Evolutionary conservation across 2,888 invertebrate genomes (phyloP).

Genomic region (Congeria kusceri): DNA sequence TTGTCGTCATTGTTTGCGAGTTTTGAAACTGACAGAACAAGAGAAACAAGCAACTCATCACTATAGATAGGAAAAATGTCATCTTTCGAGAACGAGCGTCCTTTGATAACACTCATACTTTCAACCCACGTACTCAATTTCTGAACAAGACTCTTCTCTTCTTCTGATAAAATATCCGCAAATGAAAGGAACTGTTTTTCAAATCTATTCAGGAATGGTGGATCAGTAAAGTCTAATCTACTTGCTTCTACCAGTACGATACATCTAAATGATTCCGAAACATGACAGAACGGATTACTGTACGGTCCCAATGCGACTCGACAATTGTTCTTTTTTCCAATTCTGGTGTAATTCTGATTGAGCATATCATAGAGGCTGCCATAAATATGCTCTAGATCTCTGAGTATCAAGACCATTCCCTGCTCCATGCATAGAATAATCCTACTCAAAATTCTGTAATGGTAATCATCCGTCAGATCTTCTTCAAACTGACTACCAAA

Average conservation of each 20-base stretch:
- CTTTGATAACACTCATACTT: slow-evolving; percentile 17
- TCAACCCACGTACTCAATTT: slow-evolving; percentile 44
- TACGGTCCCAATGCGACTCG: slow-evolving; percentile 72
- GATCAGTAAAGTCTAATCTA: slow-evolving; percentile 65
- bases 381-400: slow-evolving; percentile 72
- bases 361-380: slow-evolving; percentile 76
- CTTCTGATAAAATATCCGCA: slow-evolving; percentile 53
- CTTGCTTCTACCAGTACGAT: slow-evolving; percentile 72
- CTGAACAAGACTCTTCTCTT: slow-evolving; percentile 24
- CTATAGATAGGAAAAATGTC: slow-evolving; percentile 62
- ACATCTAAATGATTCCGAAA: slow-evolving; percentile 71
- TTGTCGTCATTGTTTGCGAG: not conserved
- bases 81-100: slow-evolving; percentile 23
- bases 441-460: slow-evolving; percentile 70
- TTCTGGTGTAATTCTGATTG: slow-evolving; percentile 73
- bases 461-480: slow-evolving; percentile 73
- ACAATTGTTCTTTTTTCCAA: slow-evolving; percentile 70
- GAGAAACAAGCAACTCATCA: slow-evolving; percentile 61
- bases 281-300: slow-evolving; percentile 74
- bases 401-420: slow-evolving; percentile 68
- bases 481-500: slow-evolving; percentile 76
- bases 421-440: slow-evolving; percentile 77
- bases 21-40: slow-evolving; percentile 39
- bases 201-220: slow-evolving; percentile 78
- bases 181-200: slow-evolving; percentile 77